These are phyloP conservation scores for Tauraco erythrolophus DNA, from an alignment of 2,113 vertebrate species.

Conservation along the genomic window DNA sequence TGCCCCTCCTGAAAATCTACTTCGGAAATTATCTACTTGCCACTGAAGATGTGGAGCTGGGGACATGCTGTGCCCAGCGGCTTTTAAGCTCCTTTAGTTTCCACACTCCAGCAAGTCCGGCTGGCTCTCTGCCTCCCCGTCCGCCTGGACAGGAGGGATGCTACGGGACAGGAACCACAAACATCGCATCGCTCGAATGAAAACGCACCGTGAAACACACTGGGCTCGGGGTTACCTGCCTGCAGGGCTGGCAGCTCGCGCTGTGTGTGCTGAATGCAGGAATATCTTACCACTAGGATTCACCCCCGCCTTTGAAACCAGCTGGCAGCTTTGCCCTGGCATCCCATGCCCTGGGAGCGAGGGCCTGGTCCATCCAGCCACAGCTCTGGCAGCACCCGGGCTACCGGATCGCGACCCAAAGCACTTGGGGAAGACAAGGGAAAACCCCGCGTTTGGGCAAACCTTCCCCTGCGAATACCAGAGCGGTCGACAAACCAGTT, in stretches of 20 bases:
- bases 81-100: neutral
- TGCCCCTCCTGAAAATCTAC: neutral
- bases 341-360: fast-evolving
- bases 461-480: neutral
- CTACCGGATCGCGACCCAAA: fast-evolving
- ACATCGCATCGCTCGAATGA: neutral
- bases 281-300: neutral
- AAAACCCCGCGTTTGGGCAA: neutral
- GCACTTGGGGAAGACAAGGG: fast-evolving
- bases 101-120: no score
- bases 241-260: neutral
- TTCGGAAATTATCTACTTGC: neutral
- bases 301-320: fast-evolving
- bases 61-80: fast-evolving
- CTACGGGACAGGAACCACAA: neutral
- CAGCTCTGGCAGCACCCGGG: neutral
- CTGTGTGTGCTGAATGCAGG: neutral
- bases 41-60: neutral
- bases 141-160: neutral
- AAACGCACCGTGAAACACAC: neutral
- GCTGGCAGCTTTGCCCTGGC: neutral
- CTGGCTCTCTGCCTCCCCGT: neutral
- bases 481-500: conserved; percentile 11
- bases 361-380: neutral
- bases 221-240: neutral